Evolutionary conservation across 2,113 vertebrate genomes (phyloP).

Genomic region (Cygnus atratus): DNA sequence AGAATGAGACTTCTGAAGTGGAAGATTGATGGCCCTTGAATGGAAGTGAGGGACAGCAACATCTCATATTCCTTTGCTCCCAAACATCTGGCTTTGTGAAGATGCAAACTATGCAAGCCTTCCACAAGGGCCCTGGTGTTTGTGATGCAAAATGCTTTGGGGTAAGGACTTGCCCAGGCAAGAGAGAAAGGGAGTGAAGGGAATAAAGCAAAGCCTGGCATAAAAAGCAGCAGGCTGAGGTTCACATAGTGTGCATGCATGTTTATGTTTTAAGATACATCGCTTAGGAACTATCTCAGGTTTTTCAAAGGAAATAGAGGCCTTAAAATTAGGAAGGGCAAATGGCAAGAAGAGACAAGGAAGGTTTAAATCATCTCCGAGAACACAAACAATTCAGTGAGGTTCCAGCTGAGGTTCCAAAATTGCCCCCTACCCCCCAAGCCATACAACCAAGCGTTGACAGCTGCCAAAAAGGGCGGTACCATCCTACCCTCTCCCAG

Average conservation of each 20-base stretch:
- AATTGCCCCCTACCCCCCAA: not conserved
- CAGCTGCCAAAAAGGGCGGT: not conserved
- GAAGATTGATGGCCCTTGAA: conserved; percentile 48
- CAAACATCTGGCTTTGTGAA: conserved; percentile 53
- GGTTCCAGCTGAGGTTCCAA: not conserved
- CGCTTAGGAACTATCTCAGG: accelerated
- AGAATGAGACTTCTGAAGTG: conserved; percentile 47
- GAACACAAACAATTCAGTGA: not conserved
- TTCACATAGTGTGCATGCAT: not conserved
- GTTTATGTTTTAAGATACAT: not conserved
- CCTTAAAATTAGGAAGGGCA: not conserved
- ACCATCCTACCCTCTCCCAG: not conserved
- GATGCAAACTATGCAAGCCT: not conserved
- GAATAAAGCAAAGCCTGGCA: not conserved
- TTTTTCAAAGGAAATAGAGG: not conserved
- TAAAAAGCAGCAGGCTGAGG: not conserved
- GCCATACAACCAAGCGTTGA: accelerated
- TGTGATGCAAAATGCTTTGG: not conserved
- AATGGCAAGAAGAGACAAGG: not conserved
- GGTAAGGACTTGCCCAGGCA: not conserved
- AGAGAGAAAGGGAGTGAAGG: not conserved
- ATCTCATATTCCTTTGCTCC: conserved; percentile 16
- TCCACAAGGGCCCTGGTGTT: not conserved
- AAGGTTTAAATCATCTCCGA: not conserved
- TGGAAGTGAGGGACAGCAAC: conserved; percentile 11